phyloP scores from a whole-genome alignment of 2,888 invertebrate genomes.

The Syrphus vitripennis region DNA sequence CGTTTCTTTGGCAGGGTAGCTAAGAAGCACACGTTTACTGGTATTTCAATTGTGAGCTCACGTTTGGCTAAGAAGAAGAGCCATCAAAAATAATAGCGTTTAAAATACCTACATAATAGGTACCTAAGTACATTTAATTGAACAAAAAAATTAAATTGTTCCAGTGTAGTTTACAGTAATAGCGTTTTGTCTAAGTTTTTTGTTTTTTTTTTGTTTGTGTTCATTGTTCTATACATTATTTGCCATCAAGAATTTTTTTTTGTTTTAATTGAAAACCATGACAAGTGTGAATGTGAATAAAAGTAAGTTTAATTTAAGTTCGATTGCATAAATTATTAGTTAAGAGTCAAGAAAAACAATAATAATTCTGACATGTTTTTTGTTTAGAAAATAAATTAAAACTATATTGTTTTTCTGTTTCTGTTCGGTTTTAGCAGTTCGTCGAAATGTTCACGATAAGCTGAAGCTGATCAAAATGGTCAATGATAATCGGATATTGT shows the following conservation, averaged over 20 bases:
- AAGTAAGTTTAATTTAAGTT: constrained; percentile 33
- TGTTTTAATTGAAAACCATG: constrained; percentile 18
- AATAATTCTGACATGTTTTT: not conserved
- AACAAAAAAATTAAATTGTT: constrained; percentile 26
- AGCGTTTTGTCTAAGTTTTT: constrained; percentile 2
- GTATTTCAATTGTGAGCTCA: not conserved
- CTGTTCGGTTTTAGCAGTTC: constrained; percentile 77
- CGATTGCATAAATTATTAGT: not conserved
- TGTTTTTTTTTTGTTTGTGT: not conserved
- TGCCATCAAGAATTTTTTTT: not conserved
- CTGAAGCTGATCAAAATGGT: constrained; percentile 80
- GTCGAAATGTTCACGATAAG: constrained; percentile 80
- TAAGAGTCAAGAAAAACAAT: not conserved
- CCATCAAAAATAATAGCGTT: not conserved
- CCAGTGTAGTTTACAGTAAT: constrained; percentile 27
- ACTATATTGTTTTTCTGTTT: not conserved
- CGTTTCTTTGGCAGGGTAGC: constrained; percentile 53
- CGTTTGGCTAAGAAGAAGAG: not conserved
- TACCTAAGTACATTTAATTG: not conserved
- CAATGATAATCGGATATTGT: constrained; percentile 79
- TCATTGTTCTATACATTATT: not conserved
- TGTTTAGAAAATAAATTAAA: not conserved
- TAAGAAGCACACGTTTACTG: not conserved
- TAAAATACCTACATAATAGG: not conserved
- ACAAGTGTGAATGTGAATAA: constrained; percentile 37